Evolutionary conservation across 2,888 invertebrate genomes (phyloP).

Genomic region (Baccha elongata): DNA sequence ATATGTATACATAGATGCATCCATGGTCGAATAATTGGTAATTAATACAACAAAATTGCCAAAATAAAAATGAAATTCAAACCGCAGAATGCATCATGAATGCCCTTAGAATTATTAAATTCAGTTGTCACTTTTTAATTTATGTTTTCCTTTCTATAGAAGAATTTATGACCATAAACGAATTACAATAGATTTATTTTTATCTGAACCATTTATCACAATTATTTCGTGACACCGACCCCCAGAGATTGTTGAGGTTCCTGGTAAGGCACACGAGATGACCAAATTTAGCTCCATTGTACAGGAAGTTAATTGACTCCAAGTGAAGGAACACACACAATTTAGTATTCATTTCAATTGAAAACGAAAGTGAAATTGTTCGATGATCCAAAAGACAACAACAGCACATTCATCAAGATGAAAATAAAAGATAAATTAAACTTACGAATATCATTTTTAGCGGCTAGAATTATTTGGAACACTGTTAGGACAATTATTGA

Average conservation of each 20-base stretch:
- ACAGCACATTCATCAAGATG: neutral
- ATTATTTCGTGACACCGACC: constrained; percentile 19
- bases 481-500: constrained; percentile 74
- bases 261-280: constrained; percentile 31
- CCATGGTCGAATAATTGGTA: neutral
- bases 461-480: constrained; percentile 75
- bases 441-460: constrained; percentile 77
- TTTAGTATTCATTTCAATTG: constrained; percentile 53
- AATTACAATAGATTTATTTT: constrained; percentile 31
- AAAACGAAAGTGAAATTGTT: constrained; percentile 64
- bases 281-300: constrained; percentile 28
- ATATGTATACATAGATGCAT: neutral
- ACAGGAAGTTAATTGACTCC: constrained; percentile 52
- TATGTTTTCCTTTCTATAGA: neutral
- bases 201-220: constrained; percentile 28
- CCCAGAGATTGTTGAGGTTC: constrained; percentile 14
- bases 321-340: constrained; percentile 28
- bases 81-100: no score
- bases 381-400: constrained; percentile 18
- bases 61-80: no score
- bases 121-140: no score
- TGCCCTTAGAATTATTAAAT: no score
- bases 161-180: constrained; percentile 42
- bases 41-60: no score
- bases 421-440: constrained; percentile 42